These are phyloP conservation scores for Aphelocoma californica DNA, from an alignment of 2,797 vertebrate genomes.

Conservation along the genomic window DNA sequence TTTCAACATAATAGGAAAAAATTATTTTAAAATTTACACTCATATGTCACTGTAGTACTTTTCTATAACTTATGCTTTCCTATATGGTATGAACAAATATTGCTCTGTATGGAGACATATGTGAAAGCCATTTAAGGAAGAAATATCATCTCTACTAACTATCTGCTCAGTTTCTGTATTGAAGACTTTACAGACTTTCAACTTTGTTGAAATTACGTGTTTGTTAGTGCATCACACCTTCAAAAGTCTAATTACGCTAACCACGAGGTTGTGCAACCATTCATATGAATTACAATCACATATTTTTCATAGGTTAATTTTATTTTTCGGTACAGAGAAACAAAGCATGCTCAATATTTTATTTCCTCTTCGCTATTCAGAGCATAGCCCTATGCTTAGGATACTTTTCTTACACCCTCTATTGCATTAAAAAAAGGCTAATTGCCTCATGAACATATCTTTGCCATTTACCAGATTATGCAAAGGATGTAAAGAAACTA, in stretches of 20 bases:
- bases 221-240: not conserved
- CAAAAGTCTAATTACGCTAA: not conserved
- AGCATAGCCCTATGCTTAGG: not conserved
- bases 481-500: not conserved
- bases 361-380: not conserved
- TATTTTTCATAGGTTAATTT: not conserved
- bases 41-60: not conserved
- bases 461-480: not conserved
- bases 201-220: not conserved
- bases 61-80: not conserved
- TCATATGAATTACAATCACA: not conserved
- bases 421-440: not conserved
- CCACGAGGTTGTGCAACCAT: fast-evolving
- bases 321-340: not conserved
- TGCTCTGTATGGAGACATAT: not conserved
- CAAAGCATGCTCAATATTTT: not conserved
- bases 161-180: not conserved
- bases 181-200: not conserved
- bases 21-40: not conserved
- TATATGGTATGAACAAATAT: not conserved
- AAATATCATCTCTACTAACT: not conserved
- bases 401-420: not conserved
- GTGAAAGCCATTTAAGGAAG: not conserved
- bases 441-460: not conserved
- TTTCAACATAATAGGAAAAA: not conserved